phyloP scores from a whole-genome alignment of 1,140 invertebrate genomes.

The Parapsyche elsis region DNA sequence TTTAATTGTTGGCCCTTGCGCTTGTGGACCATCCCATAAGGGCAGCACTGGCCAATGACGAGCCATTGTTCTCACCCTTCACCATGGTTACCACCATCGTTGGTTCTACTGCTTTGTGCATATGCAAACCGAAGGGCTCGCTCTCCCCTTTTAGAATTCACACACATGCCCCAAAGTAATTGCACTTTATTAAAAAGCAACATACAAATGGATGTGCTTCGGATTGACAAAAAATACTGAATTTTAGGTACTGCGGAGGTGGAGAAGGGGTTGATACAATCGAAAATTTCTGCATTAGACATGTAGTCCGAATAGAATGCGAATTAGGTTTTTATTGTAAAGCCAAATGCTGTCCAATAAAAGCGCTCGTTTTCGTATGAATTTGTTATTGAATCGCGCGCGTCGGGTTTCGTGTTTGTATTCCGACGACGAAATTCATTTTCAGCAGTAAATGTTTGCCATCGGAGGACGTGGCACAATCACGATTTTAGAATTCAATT shows the following conservation, averaged over 20 bases:
- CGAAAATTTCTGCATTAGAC: neutral
- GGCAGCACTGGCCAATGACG: slow-evolving; percentile 31
- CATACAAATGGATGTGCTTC: neutral
- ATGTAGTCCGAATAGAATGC: neutral
- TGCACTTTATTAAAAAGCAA: neutral
- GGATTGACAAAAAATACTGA: neutral
- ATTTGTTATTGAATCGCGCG: slow-evolving; percentile 21
- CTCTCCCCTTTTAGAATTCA: neutral
- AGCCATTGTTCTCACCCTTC: slow-evolving; percentile 42
- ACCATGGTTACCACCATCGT: slow-evolving; percentile 24
- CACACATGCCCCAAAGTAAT: neutral
- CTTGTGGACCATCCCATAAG: slow-evolving; percentile 42
- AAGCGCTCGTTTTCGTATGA: slow-evolving; percentile 7
- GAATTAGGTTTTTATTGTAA: neutral
- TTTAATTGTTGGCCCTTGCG: slow-evolving; percentile 39
- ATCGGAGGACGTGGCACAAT: slow-evolving; percentile 25
- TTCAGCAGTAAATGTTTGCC: slow-evolving; percentile 28
- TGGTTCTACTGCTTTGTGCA: neutral
- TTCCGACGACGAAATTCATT: slow-evolving; percentile 29
- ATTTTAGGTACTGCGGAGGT: neutral
- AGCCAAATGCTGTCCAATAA: neutral
- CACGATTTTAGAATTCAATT: slow-evolving; percentile 25
- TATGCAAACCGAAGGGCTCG: slow-evolving; percentile 1
- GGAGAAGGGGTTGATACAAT: neutral
- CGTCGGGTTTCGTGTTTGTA: neutral